Base-by-base conservation (phyloP, 2,797 vertebrate species). In the Enteromius mattozi region DNA sequence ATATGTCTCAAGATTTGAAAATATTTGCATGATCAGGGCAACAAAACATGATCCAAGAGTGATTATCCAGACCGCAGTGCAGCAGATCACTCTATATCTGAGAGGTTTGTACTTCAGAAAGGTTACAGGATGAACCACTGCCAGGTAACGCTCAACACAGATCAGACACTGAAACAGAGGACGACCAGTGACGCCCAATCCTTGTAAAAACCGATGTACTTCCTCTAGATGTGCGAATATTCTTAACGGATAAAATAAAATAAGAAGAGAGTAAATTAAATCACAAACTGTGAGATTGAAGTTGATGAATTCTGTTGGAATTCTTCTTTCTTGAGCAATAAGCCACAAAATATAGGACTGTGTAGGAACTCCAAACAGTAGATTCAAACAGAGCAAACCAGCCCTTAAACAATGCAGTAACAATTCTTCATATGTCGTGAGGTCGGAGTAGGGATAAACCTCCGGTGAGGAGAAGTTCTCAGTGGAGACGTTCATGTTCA, bases 161-260 rank as follows among this genome's bases (percentile, higher is more conserved):
- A 89, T 30, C 45, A 72, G 24, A 56, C 49, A n/a, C 83, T 85
- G 82, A 65, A 90, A 87, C 19, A 54, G 51, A 54, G 54, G 8
- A 56, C 54, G 21, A n/a, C 54, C 54, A 1, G 54, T n/a, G 21
- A 56, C 0, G 0, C 4, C 56, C 2, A 82, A 8, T n/a, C 37
- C 71, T 51, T 51, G 59, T 14, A 66, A 63, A 66, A 66, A 49
- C 0, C 0, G 14, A 24, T 8, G 19, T 19, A 75, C 1, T 27
- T 40, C 6, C n/a, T 14, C 9, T 6, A 76, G 42, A 66, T 3
- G 21, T 47, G 3, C 2, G 2, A 61, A 3, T 0, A 16, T 37
- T 59, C 33, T n/a, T 56, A 56, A 56, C 8, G 1, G 21, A n/a
- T 56, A 56, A 56, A 56, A 56, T n/a, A 75, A 4, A 61, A 27